Percentiles rank a stretch among this genome's conserved stretches.
These are phyloP conservation scores for Eueremaeus valkanovi DNA, from an alignment of 2,888 invertebrate genomes.

Conservation along the genomic window DNA sequence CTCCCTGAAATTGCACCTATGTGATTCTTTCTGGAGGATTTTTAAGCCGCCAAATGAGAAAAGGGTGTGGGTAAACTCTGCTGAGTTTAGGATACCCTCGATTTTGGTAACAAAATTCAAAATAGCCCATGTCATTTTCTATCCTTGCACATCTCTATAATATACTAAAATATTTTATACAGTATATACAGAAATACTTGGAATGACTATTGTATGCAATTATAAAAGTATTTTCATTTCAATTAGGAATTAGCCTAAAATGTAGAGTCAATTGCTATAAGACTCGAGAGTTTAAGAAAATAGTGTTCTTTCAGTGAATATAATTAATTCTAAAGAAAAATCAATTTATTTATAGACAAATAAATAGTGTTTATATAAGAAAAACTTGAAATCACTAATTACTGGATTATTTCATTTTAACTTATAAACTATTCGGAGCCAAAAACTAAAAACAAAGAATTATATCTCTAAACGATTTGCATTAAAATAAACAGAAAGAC, in stretches of 20 bases:
- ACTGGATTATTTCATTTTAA: conserved; percentile 21
- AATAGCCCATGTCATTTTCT: too few relatives aligned
- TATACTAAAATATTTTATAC: too few relatives aligned
- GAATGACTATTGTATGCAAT: not conserved
- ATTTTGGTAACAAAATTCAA: too few relatives aligned
- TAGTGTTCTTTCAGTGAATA: not conserved
- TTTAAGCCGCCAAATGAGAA: too few relatives aligned
- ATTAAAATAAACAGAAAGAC: not conserved
- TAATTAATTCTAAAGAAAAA: not conserved
- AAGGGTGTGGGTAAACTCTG: too few relatives aligned
- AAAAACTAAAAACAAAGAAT: not conserved
- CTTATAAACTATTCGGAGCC: not conserved
- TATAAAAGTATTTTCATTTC: not conserved
- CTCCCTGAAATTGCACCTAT: too few relatives aligned
- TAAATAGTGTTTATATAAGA: not conserved
- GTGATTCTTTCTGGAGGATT: too few relatives aligned
- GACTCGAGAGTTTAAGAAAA: not conserved
- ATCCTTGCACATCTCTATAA: too few relatives aligned
- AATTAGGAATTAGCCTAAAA: not conserved
- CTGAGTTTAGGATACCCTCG: too few relatives aligned
- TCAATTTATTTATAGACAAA: not conserved
- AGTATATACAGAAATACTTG: too few relatives aligned
- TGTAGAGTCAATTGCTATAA: not conserved
- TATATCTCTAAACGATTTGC: not conserved
- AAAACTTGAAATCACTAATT: not conserved